Evolutionary conservation across 2,888 invertebrate species (phyloP).

Genomic region (Agapetus fuscipes): DNA sequence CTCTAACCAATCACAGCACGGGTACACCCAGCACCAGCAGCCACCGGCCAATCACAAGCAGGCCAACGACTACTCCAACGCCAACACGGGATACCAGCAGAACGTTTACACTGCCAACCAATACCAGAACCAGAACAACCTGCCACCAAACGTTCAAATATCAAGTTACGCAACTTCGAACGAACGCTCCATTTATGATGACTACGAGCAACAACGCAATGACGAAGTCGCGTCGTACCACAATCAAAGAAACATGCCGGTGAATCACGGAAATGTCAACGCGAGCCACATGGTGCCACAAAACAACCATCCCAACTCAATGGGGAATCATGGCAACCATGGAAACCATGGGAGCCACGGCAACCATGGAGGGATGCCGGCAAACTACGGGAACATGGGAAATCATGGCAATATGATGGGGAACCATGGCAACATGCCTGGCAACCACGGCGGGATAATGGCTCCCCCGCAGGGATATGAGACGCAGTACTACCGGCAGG

Average conservation of each 20-base stretch:
- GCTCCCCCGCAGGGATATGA: conserved; percentile 4
- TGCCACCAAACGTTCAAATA: conserved; percentile 15
- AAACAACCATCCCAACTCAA: no score
- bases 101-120: conserved; percentile 18
- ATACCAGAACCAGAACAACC: conserved; percentile 18
- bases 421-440: not conserved
- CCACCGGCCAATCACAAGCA: conserved; percentile 8
- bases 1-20: conserved; percentile 27
- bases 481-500: conserved; percentile 22
- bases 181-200: conserved; percentile 13
- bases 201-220: conserved; percentile 13
- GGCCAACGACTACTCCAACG: conserved; percentile 18
- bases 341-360: not conserved
- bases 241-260: conserved; percentile 6
- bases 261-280: conserved; percentile 1
- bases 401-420: not conserved
- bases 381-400: not conserved
- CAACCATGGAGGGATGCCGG: not conserved
- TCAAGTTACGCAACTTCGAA: conserved; percentile 16
- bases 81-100: conserved; percentile 23
- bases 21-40: conserved; percentile 30
- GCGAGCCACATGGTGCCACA: not conserved
- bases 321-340: no score
- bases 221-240: conserved; percentile 4
- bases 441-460: conserved; percentile 9